Evolutionary conservation across 2,113 vertebrate species (phyloP), one percentile per base, ranked within the genome.

Genomic region (Pedionomus torquatus): DNA sequence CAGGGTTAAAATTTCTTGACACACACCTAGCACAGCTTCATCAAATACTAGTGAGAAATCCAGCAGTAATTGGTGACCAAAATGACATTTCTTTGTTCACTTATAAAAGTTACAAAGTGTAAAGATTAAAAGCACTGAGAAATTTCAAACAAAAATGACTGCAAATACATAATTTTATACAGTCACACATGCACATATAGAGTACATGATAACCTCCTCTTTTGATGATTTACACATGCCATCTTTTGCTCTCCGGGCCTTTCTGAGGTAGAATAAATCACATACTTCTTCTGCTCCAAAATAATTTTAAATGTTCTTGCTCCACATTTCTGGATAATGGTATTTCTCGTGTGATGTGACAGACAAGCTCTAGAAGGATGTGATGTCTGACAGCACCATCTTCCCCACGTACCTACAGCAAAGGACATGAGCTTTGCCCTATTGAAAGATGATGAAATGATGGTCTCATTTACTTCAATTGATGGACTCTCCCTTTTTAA

Each of bases 401-500:
- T 49, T 33, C 85, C 49, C 28, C 49, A 44, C 43, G 43, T 60
- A 78, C 33, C 65, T 82, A 25, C 60, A 86, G 83, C 74, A 94
- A 91, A 91, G 30, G 74, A 57, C 90, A 71, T 8, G 1, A 10
- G 54, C 72, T 94, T 88, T 58, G 58, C 54, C 64, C 49, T 84
- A 15, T 31, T 55, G 57, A 83, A 58, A 64, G 82, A 58, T 72
- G 63, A 82, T 77, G 66, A 90, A 96, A 95, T 60, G 74, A 66
- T 78, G 61, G 84, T 55, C 63, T 95, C 66, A 64, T 93, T 95
- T 95, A 95, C 48, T 96, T 89, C 75, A 87, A 92, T 77, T 93
- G 93, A 93, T 85, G 84, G 74, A 87, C 21, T 70, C 80, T 89
- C 92, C 82, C 63, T 85, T 97, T 95, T 91, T 86, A 95, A 95